Percentiles rank a stretch among this genome's conserved stretches.
Evolutionary conservation across 2,888 invertebrate species (phyloP).

Genomic region (Gisinianus flammeolus): DNA sequence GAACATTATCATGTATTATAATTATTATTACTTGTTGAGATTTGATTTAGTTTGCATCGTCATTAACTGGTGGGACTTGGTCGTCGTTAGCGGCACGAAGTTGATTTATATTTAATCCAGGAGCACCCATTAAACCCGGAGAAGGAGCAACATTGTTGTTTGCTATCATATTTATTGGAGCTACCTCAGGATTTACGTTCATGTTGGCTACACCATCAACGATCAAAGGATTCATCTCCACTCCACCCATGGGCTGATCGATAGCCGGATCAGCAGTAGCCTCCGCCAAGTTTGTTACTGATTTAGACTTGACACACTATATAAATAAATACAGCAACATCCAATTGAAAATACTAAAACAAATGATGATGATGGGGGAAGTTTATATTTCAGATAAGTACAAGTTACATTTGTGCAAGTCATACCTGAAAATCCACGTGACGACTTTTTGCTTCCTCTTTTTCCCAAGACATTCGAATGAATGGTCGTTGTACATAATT

Average conservation of each 20-base stretch:
- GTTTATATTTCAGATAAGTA: neutral
- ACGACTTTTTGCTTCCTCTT: conserved; percentile 97
- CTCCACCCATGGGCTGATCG: conserved; percentile 60
- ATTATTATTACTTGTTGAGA: neutral
- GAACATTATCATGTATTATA: neutral
- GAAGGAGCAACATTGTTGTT: conserved; percentile 23
- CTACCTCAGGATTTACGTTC: conserved; percentile 45
- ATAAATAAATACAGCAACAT: conserved; percentile 26
- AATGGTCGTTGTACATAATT: conserved; percentile 99
- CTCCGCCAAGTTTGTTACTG: conserved; percentile 91
- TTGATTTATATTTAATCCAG: conserved; percentile 36
- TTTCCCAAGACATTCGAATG: conserved; percentile 99
- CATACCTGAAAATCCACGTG: conserved; percentile 89
- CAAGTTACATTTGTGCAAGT: too few species aligned
- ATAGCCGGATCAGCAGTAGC: conserved; percentile 89
- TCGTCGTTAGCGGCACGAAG: conserved; percentile 49
- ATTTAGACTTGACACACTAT: conserved; percentile 97
- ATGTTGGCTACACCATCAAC: conserved; percentile 50
- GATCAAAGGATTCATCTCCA: conserved; percentile 39
- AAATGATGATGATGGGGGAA: neutral
- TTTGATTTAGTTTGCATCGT: conserved; percentile 36
- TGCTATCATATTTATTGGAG: conserved; percentile 27
- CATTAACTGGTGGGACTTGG: conserved; percentile 44
- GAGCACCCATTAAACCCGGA: conserved; percentile 23
- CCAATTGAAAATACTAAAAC: neutral